A percentile compares a stretch with the other conserved stretches of the same genome.
These are phyloP conservation scores for Leptodactylus fuscus DNA, from an alignment of 2,113 vertebrate genomes.

Conservation along the genomic window DNA sequence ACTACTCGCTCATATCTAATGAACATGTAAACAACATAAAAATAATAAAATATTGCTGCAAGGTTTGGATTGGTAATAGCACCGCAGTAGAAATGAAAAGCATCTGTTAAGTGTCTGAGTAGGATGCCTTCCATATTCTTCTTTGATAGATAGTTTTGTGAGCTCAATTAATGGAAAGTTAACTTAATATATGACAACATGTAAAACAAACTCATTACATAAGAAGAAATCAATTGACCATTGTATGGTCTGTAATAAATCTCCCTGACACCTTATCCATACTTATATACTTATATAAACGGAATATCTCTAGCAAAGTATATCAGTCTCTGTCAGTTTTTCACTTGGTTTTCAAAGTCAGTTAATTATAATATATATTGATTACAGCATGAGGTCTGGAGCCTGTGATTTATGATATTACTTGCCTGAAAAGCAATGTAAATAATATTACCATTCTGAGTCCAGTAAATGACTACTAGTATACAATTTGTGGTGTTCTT, in stretches of 20 bases:
- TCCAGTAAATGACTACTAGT: neutral
- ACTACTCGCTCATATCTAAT: no score
- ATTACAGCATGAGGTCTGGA: neutral
- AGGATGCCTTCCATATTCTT: neutral
- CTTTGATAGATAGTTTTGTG: conserved; percentile 31
- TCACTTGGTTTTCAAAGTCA: neutral
- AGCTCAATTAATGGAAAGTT: conserved; percentile 28
- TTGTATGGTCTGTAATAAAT: conserved; percentile 32
- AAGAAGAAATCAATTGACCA: conserved; percentile 34
- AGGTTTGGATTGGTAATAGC: neutral
- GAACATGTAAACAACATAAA: no score
- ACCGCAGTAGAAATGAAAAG: neutral
- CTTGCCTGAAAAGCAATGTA: conserved; percentile 6
- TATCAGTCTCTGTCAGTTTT: conserved; percentile 13
- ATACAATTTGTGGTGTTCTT: neutral
- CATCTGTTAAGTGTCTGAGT: neutral
- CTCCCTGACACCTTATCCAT: conserved; percentile 45
- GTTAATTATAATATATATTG: conserved; percentile 32
- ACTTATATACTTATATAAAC: conserved; percentile 28
- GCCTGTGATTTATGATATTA: neutral
- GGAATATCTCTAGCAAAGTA: neutral
- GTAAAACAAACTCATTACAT: conserved; percentile 40
- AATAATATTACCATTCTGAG: neutral
- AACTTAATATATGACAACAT: conserved; percentile 48
- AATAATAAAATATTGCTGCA: neutral